A percentile compares a stretch with the other conserved stretches of the same genome.
These are phyloP conservation scores for Antheraea pernyi DNA, from an alignment of 1,140 invertebrate genomes.

Conservation along the genomic window DNA sequence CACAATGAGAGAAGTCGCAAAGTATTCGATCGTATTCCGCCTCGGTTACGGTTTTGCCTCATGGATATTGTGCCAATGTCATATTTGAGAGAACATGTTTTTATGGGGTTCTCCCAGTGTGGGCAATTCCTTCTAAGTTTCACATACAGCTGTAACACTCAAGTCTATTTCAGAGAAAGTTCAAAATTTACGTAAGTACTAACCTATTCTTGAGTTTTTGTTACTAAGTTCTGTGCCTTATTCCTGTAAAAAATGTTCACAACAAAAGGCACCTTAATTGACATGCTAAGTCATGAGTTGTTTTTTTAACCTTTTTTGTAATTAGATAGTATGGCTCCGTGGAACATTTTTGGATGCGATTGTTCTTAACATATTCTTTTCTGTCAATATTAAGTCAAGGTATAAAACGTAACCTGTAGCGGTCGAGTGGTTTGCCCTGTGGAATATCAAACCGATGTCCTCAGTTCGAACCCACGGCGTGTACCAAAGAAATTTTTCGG, in stretches of 20 bases:
- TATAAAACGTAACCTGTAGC: no score
- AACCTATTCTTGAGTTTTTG: not conserved
- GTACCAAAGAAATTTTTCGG: no score
- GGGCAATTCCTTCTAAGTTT: constrained; percentile 95
- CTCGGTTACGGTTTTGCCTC: constrained; percentile 81
- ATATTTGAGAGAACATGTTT: constrained; percentile 85
- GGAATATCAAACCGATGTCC: no score
- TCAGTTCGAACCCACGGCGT: no score
- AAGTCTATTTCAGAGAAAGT: constrained; percentile 63
- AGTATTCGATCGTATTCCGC: constrained; percentile 81
- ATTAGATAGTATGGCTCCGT: not conserved
- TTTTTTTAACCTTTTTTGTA: no score
- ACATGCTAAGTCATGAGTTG: not conserved
- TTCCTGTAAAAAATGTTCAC: no score
- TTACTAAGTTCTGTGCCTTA: no score
- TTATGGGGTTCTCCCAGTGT: constrained; percentile 96
- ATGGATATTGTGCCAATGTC: constrained; percentile 79
- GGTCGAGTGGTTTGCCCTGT: no score
- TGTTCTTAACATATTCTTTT: no score
- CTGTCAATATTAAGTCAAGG: no score
- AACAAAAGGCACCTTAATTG: not conserved
- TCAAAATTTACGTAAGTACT: constrained; percentile 71
- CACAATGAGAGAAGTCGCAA: constrained; percentile 54
- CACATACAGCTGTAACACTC: constrained; percentile 62
- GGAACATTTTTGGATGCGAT: no score